Evolutionary conservation across 2,888 invertebrate genomes (phyloP).

Genomic region (Diplolepis rosae): DNA sequence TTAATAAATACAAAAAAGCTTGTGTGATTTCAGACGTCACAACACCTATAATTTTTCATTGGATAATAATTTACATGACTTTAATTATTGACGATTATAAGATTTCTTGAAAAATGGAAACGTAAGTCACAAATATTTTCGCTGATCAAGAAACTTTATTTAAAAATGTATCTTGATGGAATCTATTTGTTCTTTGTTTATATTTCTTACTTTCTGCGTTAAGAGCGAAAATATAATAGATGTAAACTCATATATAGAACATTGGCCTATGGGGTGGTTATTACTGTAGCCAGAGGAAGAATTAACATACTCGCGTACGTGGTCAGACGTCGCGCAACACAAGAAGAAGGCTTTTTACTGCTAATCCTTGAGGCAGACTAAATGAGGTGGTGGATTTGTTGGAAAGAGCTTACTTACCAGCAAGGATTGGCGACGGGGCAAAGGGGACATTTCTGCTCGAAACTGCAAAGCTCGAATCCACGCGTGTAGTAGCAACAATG

Average conservation of each 20-base stretch:
- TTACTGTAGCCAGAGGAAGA: slow-evolving; percentile 54
- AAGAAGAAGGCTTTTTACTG: slow-evolving; percentile 67
- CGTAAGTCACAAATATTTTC: too few relatives aligned
- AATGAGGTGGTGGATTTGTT: slow-evolving; percentile 74
- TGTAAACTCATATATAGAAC: slow-evolving; percentile 32
- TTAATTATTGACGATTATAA: too few relatives aligned
- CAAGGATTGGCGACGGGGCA: slow-evolving; percentile 38
- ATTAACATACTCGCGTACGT: slow-evolving; percentile 68
- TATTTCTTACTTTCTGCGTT: background rate
- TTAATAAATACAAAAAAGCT: too few relatives aligned
- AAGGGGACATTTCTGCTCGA: slow-evolving; percentile 47
- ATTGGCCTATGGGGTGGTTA: slow-evolving; percentile 52
- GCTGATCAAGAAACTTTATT: background rate
- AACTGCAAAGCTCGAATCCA: slow-evolving; percentile 68
- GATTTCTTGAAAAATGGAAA: background rate
- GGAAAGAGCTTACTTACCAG: slow-evolving; percentile 70
- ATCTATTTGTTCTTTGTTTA: background rate
- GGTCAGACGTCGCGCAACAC: slow-evolving; percentile 68
- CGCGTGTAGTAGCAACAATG: slow-evolving; percentile 68
- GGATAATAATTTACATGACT: too few relatives aligned
- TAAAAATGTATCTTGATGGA: too few relatives aligned
- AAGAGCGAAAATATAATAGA: background rate
- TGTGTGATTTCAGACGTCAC: too few relatives aligned
- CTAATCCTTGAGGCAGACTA: slow-evolving; percentile 69
- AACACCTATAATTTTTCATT: too few relatives aligned